Conservation (phyloP, 2,888 invertebrate species). For the Eilema sororculum region DNA sequence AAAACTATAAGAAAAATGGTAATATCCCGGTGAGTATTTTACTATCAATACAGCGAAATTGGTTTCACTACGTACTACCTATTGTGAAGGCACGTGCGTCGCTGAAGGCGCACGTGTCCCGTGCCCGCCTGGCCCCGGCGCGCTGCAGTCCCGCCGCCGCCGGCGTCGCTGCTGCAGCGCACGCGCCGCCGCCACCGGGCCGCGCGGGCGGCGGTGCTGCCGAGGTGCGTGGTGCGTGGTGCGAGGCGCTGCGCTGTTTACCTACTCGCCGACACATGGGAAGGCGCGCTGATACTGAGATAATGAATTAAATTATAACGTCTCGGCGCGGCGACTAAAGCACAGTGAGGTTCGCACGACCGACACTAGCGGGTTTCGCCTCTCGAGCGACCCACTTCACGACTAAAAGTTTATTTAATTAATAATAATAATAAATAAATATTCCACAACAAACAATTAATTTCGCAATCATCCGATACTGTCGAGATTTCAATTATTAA, state of each 20-base stretch:
- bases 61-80: too few species aligned
- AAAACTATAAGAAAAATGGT: too few species aligned
- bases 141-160: background rate
- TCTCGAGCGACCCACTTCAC: slow-evolving; percentile 7
- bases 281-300: slow-evolving; percentile 51
- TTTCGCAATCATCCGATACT: slow-evolving; percentile 1
- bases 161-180: background rate
- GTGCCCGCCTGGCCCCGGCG: background rate
- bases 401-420: background rate
- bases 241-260: slow-evolving; percentile 37
- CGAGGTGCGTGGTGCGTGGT: background rate
- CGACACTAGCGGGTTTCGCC: slow-evolving; percentile 20
- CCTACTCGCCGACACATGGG: slow-evolving; percentile 34
- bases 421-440: slow-evolving; percentile 22
- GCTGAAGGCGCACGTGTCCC: slow-evolving; percentile 7
- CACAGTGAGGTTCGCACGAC: slow-evolving; percentile 39
- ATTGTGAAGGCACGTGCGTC: background rate
- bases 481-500: slow-evolving; percentile 10
- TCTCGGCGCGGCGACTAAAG: slow-evolving; percentile 23
- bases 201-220: too few species aligned
- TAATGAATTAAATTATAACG: slow-evolving; percentile 54
- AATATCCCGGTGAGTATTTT: too few species aligned
- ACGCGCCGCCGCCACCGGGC: background rate
- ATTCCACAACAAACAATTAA: too few species aligned
- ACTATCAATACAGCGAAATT: too few species aligned